Evolutionary conservation across 2,888 invertebrate species (phyloP).

Genomic region (Pelosia muscerda): DNA sequence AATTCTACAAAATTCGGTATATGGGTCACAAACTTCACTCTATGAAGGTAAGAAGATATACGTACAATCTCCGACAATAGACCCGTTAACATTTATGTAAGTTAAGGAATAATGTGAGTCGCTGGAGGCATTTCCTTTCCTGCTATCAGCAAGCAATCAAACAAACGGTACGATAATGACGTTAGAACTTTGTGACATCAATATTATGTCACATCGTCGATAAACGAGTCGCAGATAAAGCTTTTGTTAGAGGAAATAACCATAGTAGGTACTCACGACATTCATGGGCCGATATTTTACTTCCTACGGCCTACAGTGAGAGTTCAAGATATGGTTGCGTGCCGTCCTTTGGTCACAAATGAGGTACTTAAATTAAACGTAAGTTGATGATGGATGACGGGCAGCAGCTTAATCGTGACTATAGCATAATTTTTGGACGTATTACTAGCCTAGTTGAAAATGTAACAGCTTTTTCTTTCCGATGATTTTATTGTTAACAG

Average conservation of each 20-base stretch:
- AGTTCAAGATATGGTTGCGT: slow-evolving; percentile 11
- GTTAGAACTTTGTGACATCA: slow-evolving; percentile 62
- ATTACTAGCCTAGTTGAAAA: background rate
- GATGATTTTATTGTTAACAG: no score
- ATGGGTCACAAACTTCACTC: slow-evolving; percentile 7
- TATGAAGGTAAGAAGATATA: slow-evolving; percentile 2
- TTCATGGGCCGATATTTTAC: slow-evolving; percentile 43
- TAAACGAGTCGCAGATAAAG: slow-evolving; percentile 52
- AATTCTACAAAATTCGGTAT: background rate
- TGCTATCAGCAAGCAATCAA: slow-evolving; percentile 74
- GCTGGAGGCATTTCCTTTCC: slow-evolving; percentile 58
- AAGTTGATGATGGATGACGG: slow-evolving; percentile 2
- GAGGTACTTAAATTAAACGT: slow-evolving; percentile 11
- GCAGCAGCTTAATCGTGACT: background rate
- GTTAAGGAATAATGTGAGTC: slow-evolving; percentile 65
- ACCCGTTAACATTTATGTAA: slow-evolving; percentile 67
- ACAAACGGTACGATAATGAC: slow-evolving; percentile 72
- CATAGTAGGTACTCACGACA: slow-evolving; percentile 52
- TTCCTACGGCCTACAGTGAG: slow-evolving; percentile 41
- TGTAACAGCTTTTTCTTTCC: background rate
- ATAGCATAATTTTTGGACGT: background rate
- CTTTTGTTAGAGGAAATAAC: slow-evolving; percentile 57
- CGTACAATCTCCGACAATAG: slow-evolving; percentile 53
- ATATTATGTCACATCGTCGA: slow-evolving; percentile 56
- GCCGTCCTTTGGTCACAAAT: background rate